Percentiles rank a stretch among this genome's conserved stretches.
Conservation (phyloP, 2,888 invertebrate genomes). For the Doris montereyensis region DNA sequence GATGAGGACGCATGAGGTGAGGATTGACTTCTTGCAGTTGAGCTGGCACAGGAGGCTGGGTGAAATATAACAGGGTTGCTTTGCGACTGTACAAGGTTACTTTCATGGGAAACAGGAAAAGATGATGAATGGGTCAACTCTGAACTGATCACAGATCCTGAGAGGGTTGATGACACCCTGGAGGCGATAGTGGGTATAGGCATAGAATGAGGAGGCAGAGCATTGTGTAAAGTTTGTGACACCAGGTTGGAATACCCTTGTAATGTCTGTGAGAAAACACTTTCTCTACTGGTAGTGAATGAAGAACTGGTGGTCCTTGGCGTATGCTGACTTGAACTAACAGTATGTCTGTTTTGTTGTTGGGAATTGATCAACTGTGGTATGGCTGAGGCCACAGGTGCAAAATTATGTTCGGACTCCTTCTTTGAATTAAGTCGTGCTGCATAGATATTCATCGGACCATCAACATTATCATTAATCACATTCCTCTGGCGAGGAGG, state of each 20-base stretch:
- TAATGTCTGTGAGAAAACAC: too few relatives aligned
- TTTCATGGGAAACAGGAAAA: background rate
- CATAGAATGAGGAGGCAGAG: background rate
- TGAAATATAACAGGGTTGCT: background rate
- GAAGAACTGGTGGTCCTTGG: too few relatives aligned
- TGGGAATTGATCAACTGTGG: too few relatives aligned
- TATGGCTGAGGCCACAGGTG: too few relatives aligned
- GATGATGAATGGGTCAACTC: background rate
- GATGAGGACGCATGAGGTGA: background rate
- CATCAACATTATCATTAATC: background rate
- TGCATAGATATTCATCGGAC: background rate
- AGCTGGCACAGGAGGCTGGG: background rate
- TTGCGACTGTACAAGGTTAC: background rate
- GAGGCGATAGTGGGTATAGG: background rate
- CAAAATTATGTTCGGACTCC: too few relatives aligned
- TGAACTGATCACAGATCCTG: conserved; percentile 40
- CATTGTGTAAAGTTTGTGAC: too few relatives aligned
- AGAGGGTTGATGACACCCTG: background rate
- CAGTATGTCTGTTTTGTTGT: too few relatives aligned
- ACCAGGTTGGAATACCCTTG: too few relatives aligned
- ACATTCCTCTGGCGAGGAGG: background rate
- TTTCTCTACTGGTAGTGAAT: too few relatives aligned
- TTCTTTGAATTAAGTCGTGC: background rate
- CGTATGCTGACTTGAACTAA: too few relatives aligned
- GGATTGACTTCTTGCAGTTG: background rate